Evolutionary conservation across 2,113 vertebrate species (phyloP).

Genomic region (Siniperca chuatsi): DNA sequence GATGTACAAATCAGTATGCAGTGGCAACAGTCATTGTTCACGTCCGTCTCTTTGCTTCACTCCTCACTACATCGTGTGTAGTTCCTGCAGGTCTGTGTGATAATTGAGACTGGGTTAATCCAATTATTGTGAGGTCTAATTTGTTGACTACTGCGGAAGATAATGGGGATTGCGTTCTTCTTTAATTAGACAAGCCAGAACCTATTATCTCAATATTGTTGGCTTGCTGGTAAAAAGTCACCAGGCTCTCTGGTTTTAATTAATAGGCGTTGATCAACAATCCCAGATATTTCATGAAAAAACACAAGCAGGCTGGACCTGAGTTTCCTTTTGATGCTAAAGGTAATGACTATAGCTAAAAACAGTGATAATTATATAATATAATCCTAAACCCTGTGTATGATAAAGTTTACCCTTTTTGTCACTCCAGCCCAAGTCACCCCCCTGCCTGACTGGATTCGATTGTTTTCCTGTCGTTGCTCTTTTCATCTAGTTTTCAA

Average conservation of each 20-base stretch:
- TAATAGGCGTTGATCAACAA: no score
- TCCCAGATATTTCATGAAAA: neutral
- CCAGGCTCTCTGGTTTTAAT: neutral
- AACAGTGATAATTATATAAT: no score
- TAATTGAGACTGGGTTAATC: neutral
- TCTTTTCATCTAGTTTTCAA: no score
- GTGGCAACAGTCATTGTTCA: no score
- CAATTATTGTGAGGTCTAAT: neutral
- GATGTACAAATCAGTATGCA: no score
- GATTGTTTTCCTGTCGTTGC: no score
- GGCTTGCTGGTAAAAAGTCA: neutral
- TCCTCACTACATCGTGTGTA: neutral
- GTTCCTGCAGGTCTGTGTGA: neutral
- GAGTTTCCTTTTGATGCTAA: no score
- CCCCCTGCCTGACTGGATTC: no score
- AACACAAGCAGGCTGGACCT: neutral
- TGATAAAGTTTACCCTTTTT: no score
- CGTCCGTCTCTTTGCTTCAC: neutral
- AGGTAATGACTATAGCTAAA: no score
- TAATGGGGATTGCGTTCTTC: constrained; percentile 39
- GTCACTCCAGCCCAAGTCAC: no score
- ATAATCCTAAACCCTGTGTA: no score
- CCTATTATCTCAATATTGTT: constrained; percentile 29
- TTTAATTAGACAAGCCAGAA: constrained; percentile 26
- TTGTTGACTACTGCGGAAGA: neutral